Conservation (phyloP, 2,888 invertebrate species). For the Amorpha juglandis region DNA sequence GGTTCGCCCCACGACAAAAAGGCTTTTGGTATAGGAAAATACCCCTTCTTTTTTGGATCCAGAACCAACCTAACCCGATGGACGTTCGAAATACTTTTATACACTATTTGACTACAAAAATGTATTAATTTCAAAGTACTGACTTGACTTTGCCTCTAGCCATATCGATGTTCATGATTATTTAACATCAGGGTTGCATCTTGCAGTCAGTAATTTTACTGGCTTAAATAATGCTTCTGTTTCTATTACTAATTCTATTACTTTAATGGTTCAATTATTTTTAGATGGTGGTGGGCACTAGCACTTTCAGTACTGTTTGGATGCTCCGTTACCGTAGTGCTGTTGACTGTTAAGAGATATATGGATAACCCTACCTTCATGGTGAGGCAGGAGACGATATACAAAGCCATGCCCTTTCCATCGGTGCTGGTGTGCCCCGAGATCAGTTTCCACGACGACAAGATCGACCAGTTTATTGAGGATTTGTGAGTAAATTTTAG, state of each 20-base stretch:
- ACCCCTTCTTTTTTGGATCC: too few relatives aligned
- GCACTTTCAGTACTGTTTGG: slow-evolving; percentile 48
- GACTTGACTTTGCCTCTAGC: too few relatives aligned
- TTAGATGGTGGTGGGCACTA: slow-evolving; percentile 54
- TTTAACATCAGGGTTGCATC: too few relatives aligned
- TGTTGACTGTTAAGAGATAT: slow-evolving; percentile 48
- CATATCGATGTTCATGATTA: too few relatives aligned
- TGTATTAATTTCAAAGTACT: too few relatives aligned
- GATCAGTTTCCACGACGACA: slow-evolving; percentile 47
- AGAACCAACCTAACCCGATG: too few relatives aligned
- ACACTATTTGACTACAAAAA: too few relatives aligned
- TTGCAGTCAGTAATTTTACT: too few relatives aligned
- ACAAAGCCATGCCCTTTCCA: slow-evolving; percentile 48
- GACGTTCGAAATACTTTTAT: too few relatives aligned
- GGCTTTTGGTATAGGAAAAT: too few relatives aligned
- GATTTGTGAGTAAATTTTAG: slow-evolving; percentile 49
- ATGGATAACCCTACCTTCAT: slow-evolving; percentile 57
- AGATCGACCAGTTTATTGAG: slow-evolving; percentile 52
- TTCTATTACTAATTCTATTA: background rate
- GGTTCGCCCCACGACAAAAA: too few relatives aligned
- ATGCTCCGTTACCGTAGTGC: slow-evolving; percentile 45
- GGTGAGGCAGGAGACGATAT: slow-evolving; percentile 38
- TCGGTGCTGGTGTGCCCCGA: slow-evolving; percentile 63
- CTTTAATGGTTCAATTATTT: slow-evolving; percentile 27
- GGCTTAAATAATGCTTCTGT: background rate